Conservation (phyloP, 2,888 invertebrate species). For the Ganaspis brasiliensis region DNA sequence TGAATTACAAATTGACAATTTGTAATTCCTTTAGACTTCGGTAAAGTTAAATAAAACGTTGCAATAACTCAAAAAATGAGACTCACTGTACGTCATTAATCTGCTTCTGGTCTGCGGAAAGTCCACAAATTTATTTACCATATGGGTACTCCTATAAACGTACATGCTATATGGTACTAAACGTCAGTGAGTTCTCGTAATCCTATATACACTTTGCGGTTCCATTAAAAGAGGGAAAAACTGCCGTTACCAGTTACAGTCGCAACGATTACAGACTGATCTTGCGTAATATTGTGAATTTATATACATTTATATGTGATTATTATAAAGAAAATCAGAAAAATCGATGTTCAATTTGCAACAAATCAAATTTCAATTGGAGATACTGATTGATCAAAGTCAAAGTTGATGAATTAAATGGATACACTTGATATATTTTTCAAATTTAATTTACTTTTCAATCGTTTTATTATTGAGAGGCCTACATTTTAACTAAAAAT, state of each 20-base stretch:
- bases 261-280: slow-evolving; percentile 39
- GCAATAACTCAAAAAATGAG: no score
- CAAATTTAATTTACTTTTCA: not conserved
- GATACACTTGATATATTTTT: not conserved
- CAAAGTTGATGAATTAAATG: slow-evolving; percentile 1
- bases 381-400: not conserved
- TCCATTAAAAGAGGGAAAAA: slow-evolving; percentile 41
- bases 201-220: slow-evolving; percentile 28
- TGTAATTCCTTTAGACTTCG: no score
- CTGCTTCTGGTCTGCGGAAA: slow-evolving; percentile 32
- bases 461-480: no score
- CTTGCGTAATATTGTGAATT: slow-evolving; percentile 29
- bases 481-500: no score
- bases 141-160: not conserved
- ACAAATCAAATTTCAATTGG: slow-evolving; percentile 10
- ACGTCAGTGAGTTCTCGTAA: slow-evolving; percentile 22
- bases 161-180: slow-evolving; percentile 11
- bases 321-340: slow-evolving; percentile 7
- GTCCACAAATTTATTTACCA: slow-evolving; percentile 34
- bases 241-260: slow-evolving; percentile 42
- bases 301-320: slow-evolving; percentile 37
- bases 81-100: not conserved
- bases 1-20: no score
- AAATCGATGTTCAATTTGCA: slow-evolving; percentile 19
- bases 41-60: no score